Percentiles rank a stretch among this genome's conserved stretches.
phyloP scores from a whole-genome alignment of 1,140 invertebrate species.

The Magallana ariakensis region DNA sequence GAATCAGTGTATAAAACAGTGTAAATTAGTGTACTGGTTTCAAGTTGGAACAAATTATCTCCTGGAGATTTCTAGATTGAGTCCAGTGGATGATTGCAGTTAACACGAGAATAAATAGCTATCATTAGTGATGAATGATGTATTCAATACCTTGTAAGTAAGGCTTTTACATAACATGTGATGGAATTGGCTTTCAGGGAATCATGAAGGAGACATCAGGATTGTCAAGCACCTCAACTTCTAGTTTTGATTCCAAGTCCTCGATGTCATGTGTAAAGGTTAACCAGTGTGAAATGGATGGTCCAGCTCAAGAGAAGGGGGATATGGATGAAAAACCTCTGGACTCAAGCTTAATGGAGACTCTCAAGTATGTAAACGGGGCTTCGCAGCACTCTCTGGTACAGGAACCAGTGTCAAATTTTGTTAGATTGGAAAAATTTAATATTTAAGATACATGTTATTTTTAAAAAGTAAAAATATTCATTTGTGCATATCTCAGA shows the following conservation, averaged over 20 bases:
- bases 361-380: slow-evolving; percentile 9
- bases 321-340: neutral
- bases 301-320: slow-evolving; percentile 1
- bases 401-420: no score
- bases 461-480: no score
- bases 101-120: no score
- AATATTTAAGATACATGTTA: no score
- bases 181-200: neutral
- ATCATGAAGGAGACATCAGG: slow-evolving; percentile 38
- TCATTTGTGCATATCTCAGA: no score
- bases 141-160: neutral
- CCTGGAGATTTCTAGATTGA: no score
- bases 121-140: neutral
- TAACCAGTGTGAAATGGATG: slow-evolving; percentile 13
- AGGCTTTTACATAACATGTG: neutral
- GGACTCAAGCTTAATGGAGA: slow-evolving; percentile 40
- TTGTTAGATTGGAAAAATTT: no score
- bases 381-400: no score
- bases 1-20: no score
- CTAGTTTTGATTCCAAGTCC: neutral
- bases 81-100: no score
- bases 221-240: slow-evolving; percentile 11
- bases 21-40: no score
- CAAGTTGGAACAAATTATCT: no score
- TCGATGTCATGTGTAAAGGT: neutral